These are phyloP conservation scores for Actinopyga echinites DNA, from an alignment of 53 echinoderm and acorn worm species.

Conservation along the genomic window DNA sequence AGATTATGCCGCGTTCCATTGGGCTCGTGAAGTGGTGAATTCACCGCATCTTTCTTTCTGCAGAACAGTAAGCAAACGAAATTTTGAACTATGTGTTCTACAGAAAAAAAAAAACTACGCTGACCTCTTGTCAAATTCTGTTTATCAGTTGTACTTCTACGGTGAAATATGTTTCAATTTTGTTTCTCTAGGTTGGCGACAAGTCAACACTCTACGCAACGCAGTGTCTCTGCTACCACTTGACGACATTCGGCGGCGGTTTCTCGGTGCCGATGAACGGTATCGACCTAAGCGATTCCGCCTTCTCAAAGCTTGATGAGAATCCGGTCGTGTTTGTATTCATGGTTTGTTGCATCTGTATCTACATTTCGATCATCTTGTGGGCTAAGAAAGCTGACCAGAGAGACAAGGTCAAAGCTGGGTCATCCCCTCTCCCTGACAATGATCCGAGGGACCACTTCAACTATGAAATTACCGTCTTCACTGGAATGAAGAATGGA, in stretches of 20 bases:
- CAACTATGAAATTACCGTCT: constrained; percentile 81
- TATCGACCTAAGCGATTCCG: constrained; percentile 75
- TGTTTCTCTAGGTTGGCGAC: neutral
- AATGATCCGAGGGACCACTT: constrained; percentile 78
- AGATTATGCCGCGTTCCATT: too few species aligned
- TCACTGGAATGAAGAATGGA: constrained; percentile 72
- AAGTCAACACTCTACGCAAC: constrained; percentile 46
- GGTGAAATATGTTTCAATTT: neutral
- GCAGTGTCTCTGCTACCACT: constrained; percentile 70
- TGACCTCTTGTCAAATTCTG: too few species aligned
- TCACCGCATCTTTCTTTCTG: too few species aligned
- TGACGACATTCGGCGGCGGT: constrained; percentile 82
- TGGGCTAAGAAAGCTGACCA: constrained; percentile 90
- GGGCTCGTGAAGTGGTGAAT: too few species aligned
- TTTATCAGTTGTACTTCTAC: too few species aligned
- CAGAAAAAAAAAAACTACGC: too few species aligned
- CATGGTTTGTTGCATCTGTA: constrained; percentile 64
- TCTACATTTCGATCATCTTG: constrained; percentile 69
- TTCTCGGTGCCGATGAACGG: constrained; percentile 88
- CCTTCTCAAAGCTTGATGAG: constrained; percentile 87
- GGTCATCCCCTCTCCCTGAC: constrained; percentile 73
- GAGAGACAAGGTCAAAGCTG: constrained; percentile 71
- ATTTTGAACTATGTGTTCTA: too few species aligned
- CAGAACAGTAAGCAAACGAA: too few species aligned
- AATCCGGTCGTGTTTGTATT: constrained; percentile 89